phyloP scores from a whole-genome alignment of 92 coral and sea anemone genomes.

The Meandrina meandrites region DNA sequence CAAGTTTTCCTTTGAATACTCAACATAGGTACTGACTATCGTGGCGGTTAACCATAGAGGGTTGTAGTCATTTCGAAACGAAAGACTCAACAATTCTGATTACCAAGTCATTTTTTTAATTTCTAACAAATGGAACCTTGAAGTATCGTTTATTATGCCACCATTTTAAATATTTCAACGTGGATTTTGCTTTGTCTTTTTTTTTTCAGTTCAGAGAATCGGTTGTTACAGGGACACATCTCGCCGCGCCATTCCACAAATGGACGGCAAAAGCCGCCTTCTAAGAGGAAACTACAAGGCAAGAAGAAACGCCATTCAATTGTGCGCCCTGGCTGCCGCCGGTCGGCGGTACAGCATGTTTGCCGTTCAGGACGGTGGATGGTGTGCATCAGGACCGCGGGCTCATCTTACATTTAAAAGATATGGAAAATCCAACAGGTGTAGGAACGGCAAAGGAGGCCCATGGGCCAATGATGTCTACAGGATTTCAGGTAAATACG shows the following conservation, averaged over 20 bases:
- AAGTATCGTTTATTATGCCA: too few relatives aligned
- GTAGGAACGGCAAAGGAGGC: constrained; percentile 44
- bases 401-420: constrained; percentile 23
- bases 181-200: too few relatives aligned
- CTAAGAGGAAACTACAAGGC: constrained; percentile 44
- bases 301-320: constrained; percentile 17
- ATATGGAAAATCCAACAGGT: constrained; percentile 38
- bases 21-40: too few relatives aligned
- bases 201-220: constrained; percentile 36
- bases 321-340: constrained; percentile 32
- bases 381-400: constrained; percentile 34
- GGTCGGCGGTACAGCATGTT: constrained; percentile 30
- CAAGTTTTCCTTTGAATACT: too few relatives aligned
- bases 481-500: constrained; percentile 33
- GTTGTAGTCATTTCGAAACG: too few relatives aligned
- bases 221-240: constrained; percentile 60
- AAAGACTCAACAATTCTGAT: too few relatives aligned
- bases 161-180: not conserved
- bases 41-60: too few relatives aligned
- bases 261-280: constrained; percentile 28
- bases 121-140: too few relatives aligned
- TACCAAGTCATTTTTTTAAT: too few relatives aligned
- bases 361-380: constrained; percentile 37
- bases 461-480: constrained; percentile 51
- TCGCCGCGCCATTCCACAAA: constrained; percentile 51